phyloP scores from a whole-genome alignment of 2,888 invertebrate species.

The Phengaris arion region DNA sequence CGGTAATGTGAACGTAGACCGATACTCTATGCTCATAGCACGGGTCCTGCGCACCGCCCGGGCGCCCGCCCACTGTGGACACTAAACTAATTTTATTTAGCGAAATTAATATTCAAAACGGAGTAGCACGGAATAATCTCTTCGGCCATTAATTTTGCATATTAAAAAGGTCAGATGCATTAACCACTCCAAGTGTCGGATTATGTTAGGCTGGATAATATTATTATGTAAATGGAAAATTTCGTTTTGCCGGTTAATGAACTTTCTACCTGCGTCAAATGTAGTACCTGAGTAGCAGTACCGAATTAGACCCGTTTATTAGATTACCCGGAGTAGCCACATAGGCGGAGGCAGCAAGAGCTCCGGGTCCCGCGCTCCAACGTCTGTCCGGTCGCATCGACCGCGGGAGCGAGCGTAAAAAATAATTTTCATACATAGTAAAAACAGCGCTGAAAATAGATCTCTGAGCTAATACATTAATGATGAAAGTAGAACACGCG shows the following conservation, averaged over 20 bases:
- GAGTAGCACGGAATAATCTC: conserved; percentile 5
- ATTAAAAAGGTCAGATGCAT: conserved; percentile 12
- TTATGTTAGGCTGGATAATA: conserved; percentile 3
- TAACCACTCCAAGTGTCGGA: conserved; percentile 11
- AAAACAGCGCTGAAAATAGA: too few relatives aligned
- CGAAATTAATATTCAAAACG: conserved; percentile 23
- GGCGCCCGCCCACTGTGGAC: background rate
- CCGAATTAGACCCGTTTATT: too few relatives aligned
- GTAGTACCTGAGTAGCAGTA: background rate
- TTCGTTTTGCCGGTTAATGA: conserved; percentile 13
- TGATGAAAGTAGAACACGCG: too few relatives aligned
- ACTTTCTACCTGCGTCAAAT: background rate
- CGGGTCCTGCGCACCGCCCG: background rate
- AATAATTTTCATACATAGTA: too few relatives aligned
- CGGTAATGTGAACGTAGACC: background rate
- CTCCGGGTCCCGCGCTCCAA: too few relatives aligned
- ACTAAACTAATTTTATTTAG: conserved; percentile 14
- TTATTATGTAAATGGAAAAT: conserved; percentile 21
- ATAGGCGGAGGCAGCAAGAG: too few relatives aligned
- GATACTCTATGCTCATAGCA: background rate
- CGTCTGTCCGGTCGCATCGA: too few relatives aligned
- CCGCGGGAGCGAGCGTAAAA: too few relatives aligned
- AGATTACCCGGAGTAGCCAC: too few relatives aligned
- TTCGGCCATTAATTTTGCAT: conserved; percentile 23
- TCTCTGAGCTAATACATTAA: too few relatives aligned